Percentiles rank a stretch among this genome's conserved stretches.
Conservation (phyloP, 2,113 vertebrate genomes). For the Rhinoderma darwinii region DNA sequence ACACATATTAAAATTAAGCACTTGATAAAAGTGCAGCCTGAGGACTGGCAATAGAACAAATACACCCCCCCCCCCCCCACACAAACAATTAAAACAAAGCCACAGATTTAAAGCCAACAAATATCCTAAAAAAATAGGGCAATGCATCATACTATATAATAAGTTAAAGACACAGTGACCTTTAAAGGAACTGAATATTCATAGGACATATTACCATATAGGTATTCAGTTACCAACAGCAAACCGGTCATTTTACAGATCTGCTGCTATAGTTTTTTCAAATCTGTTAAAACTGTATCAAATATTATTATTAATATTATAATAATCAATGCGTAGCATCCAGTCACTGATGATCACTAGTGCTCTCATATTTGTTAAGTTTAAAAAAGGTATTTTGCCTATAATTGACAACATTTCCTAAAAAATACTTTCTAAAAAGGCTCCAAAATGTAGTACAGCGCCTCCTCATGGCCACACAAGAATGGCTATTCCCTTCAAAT, state of each 20-base stretch:
- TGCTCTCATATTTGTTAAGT: no score
- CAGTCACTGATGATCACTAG: not conserved
- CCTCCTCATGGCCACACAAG: conserved; percentile 5
- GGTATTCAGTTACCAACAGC: not conserved
- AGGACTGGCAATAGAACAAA: not conserved
- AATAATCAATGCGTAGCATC: not conserved
- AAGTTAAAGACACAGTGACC: not conserved
- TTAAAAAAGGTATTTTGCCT: not conserved
- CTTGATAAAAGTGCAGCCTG: not conserved
- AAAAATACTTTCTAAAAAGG: not conserved
- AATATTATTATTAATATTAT: no score
- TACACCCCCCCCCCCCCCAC: not conserved
- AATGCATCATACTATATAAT: not conserved
- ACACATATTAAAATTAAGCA: not conserved
- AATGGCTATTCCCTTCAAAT: not conserved
- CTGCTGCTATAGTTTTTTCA: not conserved
- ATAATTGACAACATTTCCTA: not conserved
- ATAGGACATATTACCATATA: not conserved
- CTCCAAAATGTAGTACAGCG: not conserved
- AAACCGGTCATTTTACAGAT: not conserved
- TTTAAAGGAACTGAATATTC: not conserved
- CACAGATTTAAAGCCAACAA: not conserved
- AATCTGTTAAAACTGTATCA: not conserved
- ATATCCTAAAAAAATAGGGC: not conserved
- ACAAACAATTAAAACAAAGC: not conserved